Evolutionary conservation across 2,797 vertebrate genomes (phyloP).

Genomic region (Clarias fuscus): DNA sequence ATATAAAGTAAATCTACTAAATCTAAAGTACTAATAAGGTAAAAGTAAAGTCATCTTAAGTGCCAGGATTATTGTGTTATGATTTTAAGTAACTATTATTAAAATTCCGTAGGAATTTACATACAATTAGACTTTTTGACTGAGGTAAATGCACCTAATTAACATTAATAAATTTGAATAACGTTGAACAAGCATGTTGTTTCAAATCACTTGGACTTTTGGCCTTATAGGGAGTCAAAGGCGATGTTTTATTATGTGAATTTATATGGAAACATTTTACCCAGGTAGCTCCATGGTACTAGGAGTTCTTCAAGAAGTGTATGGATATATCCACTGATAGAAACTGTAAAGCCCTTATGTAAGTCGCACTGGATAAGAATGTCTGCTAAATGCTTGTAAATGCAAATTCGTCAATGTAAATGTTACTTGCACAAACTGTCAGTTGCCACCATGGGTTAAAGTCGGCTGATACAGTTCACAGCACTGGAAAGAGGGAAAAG

Average conservation of each 20-base stretch:
- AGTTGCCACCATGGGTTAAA: too few relatives aligned
- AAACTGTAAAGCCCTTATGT: too few relatives aligned
- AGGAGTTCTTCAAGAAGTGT: too few relatives aligned
- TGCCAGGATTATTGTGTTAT: background rate
- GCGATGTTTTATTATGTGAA: background rate
- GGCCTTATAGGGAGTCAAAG: background rate
- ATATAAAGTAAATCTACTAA: background rate
- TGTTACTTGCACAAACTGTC: too few relatives aligned
- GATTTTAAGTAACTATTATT: background rate
- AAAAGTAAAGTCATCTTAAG: background rate
- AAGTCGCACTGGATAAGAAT: too few relatives aligned
- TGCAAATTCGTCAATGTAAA: too few relatives aligned
- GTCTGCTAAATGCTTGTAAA: too few relatives aligned
- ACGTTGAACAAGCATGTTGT: background rate
- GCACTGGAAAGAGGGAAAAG: too few relatives aligned
- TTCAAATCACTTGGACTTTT: background rate
- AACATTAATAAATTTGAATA: background rate
- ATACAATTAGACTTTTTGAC: background rate
- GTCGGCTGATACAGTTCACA: too few relatives aligned
- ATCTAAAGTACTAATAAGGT: background rate
- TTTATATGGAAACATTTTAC: background rate
- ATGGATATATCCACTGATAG: too few relatives aligned
- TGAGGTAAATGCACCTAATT: background rate
- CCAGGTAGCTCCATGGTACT: background rate
- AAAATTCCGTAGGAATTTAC: too few relatives aligned